phyloP scores from a whole-genome alignment of 2,113 vertebrate species.

The Taurulus bubalis region DNA sequence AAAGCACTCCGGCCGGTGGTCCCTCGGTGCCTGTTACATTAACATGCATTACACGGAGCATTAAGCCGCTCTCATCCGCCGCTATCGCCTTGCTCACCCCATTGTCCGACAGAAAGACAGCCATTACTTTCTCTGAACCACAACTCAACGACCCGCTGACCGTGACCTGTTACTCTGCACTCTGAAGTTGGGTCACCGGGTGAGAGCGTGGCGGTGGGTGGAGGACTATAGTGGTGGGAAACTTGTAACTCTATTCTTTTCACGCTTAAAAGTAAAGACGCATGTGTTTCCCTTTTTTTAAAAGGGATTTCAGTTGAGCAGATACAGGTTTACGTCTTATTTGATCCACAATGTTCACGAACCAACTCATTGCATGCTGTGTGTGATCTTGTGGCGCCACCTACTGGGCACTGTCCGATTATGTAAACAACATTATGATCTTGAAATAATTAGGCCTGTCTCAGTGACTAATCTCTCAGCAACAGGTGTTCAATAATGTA shows the following conservation, averaged over 20 bases:
- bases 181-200: not conserved
- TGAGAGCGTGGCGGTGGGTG: not conserved
- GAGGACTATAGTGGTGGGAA: not conserved
- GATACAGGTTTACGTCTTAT: not conserved
- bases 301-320: not conserved
- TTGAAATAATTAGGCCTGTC: not conserved
- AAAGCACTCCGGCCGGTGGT: conserved; percentile 65
- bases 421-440: not conserved
- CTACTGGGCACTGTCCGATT: conserved; percentile 47
- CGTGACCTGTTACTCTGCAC: conserved; percentile 42
- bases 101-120: conserved; percentile 65
- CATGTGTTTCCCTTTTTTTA: not conserved
- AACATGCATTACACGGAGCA: conserved; percentile 83
- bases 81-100: conserved; percentile 61
- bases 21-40: conserved; percentile 80
- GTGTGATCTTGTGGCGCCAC: conserved; percentile 71
- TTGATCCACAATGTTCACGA: not conserved
- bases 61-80: conserved; percentile 77
- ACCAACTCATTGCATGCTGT: conserved; percentile 1
- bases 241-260: not conserved
- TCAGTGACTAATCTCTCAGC: not conserved
- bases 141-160: conserved; percentile 57
- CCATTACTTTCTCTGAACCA: conserved; percentile 63
- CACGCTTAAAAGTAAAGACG: not conserved
- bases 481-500: not conserved